Percentiles rank a stretch among this genome's conserved stretches.
Evolutionary conservation across 2,113 vertebrate species (phyloP).

Genomic region (Asarcornis scutulata): DNA sequence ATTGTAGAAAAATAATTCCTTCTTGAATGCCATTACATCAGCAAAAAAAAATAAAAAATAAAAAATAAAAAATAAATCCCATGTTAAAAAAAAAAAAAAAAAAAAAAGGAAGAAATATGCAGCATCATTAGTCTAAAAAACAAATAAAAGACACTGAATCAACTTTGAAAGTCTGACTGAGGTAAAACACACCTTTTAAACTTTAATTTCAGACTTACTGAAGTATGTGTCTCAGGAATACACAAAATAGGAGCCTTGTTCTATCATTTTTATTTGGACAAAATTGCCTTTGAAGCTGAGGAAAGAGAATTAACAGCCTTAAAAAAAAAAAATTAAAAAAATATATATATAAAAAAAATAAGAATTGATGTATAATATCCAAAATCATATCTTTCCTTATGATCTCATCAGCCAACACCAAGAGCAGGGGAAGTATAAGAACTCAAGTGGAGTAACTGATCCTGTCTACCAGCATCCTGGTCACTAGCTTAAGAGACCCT

Average conservation of each 20-base stretch:
- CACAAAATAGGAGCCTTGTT: neutral
- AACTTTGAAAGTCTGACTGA: neutral
- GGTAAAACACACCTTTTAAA: neutral
- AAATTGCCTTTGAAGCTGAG: neutral
- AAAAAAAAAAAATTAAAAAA: neutral
- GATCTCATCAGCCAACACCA: neutral
- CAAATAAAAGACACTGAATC: neutral
- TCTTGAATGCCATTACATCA: neutral
- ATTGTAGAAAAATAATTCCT: neutral
- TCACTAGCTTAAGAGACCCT: neutral
- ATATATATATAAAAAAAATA: neutral
- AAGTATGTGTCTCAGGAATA: neutral
- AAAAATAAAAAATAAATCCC: neutral
- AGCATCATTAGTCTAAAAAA: neutral
- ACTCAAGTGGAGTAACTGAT: neutral
- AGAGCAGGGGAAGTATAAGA: neutral
- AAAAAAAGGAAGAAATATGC: fast-evolving
- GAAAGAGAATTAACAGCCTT: neutral
- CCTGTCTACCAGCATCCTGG: neutral
- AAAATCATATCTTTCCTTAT: neutral
- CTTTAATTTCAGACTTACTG: neutral
- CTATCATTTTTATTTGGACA: neutral
- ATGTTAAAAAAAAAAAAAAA: neutral
- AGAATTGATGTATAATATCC: neutral
- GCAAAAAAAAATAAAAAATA: neutral